Evolutionary conservation across 2,888 invertebrate species (phyloP), one percentile per base, ranked within the genome.

Genomic region (Kryphioiulus occultus): DNA sequence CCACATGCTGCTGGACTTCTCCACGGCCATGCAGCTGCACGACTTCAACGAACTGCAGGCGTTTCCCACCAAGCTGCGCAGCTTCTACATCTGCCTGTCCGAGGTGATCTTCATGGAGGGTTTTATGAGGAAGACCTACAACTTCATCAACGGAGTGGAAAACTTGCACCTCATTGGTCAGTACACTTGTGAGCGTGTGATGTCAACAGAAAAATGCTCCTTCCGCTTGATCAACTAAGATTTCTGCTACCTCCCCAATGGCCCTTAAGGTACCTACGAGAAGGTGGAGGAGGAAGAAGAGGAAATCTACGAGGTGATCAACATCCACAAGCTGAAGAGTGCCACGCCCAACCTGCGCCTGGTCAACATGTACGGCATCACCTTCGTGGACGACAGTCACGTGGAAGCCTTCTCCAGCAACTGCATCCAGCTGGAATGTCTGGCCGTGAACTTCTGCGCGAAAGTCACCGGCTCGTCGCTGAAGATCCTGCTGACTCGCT

Each of bases 21-120:
- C 99, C 89, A 99, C 99, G 91, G 99, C 99, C 68, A 98, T 98
- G 98, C 99, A 99, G 91, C 94, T 99, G 88, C 99, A 99, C 92
- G 99, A 99, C 92, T 99, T 99, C 94, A 99, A 98, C 90, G 98
- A 98, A 93, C 95, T 99, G 94, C 97, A 99, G 93, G 97, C 98
- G 26, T 99, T 99, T 92, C 99, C 99, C 2, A 98, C 99, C 15
- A 98, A 99, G 92, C 93, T 99, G 88, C 95, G 95, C 85, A 98
- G 98, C 92, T 94, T 99, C 93, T 97, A 97, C 92, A 97, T 99
- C 91, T 99, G 99, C 90, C 93, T 99, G 78, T 99, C 98, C 0
- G 99, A 99, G 92, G 99, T 99, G 89, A 99, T 99, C 92, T 99
- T 99, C 93, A 97, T 99, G 96, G 99, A 99, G 92, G 99, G 99